A percentile compares a stretch with the other conserved stretches of the same genome.
phyloP scores from a whole-genome alignment of 2,888 invertebrate species.

The Morinoia aosen region DNA sequence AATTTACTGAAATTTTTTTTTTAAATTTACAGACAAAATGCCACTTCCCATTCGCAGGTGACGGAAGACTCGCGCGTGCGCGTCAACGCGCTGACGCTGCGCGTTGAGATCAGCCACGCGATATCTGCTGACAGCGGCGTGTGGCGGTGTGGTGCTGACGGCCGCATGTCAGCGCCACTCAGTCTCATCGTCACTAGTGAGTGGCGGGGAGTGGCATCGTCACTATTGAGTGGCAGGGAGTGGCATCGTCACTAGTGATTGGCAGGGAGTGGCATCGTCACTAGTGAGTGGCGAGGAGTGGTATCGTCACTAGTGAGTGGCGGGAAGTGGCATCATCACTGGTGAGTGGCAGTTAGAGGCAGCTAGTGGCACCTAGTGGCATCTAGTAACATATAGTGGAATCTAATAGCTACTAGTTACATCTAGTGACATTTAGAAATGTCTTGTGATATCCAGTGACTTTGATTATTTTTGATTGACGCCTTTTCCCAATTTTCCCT shows the following conservation, averaged over 20 bases:
- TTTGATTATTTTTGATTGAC: no score
- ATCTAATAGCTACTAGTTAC: no score
- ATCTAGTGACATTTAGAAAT: no score
- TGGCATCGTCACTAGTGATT: slow-evolving; percentile 20
- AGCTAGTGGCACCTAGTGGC: neutral
- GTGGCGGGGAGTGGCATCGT: slow-evolving; percentile 16
- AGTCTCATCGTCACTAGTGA: slow-evolving; percentile 64
- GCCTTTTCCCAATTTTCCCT: no score
- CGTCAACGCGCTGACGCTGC: slow-evolving; percentile 58
- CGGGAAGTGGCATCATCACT: neutral
- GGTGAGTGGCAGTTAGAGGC: neutral
- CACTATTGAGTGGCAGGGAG: neutral
- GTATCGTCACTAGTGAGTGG: slow-evolving; percentile 18
- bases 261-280: neutral
- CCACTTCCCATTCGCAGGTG: slow-evolving; percentile 35
- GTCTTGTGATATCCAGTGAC: no score
- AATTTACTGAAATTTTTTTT: no score
- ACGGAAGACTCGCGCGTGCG: slow-evolving; percentile 58
- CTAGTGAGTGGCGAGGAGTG: slow-evolving; percentile 24
- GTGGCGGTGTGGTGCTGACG: slow-evolving; percentile 60
- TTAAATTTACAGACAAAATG: no score
- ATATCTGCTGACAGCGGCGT: slow-evolving; percentile 60
- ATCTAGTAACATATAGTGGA: no score
- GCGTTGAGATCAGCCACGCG: slow-evolving; percentile 63
- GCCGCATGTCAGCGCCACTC: slow-evolving; percentile 36